Base-by-base conservation (phyloP, 2,113 vertebrate genomes). In the Archocentrus centrarchus region DNA sequence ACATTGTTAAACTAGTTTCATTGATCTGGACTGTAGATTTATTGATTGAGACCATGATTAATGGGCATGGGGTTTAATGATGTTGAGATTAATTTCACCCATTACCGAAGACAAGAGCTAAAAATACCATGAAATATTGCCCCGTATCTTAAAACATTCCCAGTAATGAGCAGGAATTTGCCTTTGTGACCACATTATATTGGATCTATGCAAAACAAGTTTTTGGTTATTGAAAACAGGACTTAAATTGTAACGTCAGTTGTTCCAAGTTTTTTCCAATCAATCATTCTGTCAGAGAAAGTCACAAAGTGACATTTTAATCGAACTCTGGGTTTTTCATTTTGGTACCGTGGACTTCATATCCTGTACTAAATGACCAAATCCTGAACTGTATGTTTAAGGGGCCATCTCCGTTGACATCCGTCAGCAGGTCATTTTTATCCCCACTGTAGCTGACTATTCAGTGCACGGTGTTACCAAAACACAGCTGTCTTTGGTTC, bases 41-140 rank as follows among this genome's bases (percentile, higher is more conserved):
- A 89, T 86, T 86, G 86, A 92, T 78, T 86, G 82, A 85, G 84
- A 85, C 35, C n/a, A 81, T 86, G 86, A 91, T 87, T 79, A 60
- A 91, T 81, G 58, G 77, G 57, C 27, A 47, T 3, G 24, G 11
- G 66, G 27, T 79, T 77, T 50, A 81, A 87, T 87, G 64, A 62
- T 1, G 30, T 58, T 66, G 76, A 63, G 39, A 32, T 59, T n/a
- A 9, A 76, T 47, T 59, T 17, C 9, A 5, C 35, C 22, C 59
- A 27, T 50, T 61, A 60, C 30, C 76, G 32, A 80, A 37, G 8
- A 59, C 41, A 57, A 64, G 30, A 41, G 14, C 73, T 35, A 55
- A 47, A 73, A 59, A 58, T 57, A 55, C 60, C 0, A 20, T 44
- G 24, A 81, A 44, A 68, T 32, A 20, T 41, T 50, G 13, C 15